Conservation (phyloP, 2,113 vertebrate species). For the Muntiacus reevesi region DNA sequence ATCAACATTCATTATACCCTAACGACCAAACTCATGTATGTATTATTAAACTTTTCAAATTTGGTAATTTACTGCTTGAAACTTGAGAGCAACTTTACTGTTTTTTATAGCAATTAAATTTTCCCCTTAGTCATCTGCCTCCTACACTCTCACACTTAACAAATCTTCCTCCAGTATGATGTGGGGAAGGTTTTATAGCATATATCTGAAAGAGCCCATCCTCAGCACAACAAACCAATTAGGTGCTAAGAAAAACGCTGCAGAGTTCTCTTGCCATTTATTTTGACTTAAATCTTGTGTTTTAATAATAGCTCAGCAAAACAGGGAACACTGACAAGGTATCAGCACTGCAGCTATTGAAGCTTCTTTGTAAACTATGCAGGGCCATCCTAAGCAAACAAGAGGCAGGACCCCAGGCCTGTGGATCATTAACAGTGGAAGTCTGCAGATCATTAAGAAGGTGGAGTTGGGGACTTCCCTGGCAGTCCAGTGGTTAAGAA, state of each 20-base stretch:
- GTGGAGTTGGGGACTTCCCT: background rate
- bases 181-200: background rate
- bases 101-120: slow-evolving; percentile 27
- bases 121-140: slow-evolving; percentile 57
- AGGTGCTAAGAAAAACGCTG: slow-evolving; percentile 13
- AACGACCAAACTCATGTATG: background rate
- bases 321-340: background rate
- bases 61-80: slow-evolving; percentile 10
- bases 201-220: background rate
- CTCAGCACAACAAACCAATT: slow-evolving; percentile 20
- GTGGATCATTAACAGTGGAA: background rate
- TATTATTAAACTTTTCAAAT: background rate
- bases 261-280: background rate
- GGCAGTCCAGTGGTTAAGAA: background rate
- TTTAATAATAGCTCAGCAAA: background rate
- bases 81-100: background rate
- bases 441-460: no score
- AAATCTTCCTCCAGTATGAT: background rate
- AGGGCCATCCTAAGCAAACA: background rate
- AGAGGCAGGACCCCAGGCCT: background rate
- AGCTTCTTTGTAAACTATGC: background rate
- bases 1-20: background rate
- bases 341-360: accelerated
- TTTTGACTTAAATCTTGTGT: background rate
- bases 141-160: background rate